Evolutionary conservation across 2,797 vertebrate species (phyloP).

Genomic region (Xenentodon cancila): DNA sequence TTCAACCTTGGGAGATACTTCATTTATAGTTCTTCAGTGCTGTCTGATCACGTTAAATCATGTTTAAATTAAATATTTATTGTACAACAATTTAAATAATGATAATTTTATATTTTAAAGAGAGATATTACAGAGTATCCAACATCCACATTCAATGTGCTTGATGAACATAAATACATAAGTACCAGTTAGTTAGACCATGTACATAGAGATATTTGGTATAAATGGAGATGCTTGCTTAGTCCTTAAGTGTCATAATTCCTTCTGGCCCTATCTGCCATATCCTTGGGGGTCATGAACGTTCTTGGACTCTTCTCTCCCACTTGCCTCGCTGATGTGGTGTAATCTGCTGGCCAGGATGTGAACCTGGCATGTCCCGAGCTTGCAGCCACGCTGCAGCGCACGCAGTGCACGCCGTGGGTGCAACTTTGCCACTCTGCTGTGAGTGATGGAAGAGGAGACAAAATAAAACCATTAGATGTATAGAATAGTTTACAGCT

Average conservation of each 20-base stretch:
- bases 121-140: conserved; percentile 23
- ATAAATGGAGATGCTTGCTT: conserved; percentile 17
- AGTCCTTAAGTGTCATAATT: conserved; percentile 24
- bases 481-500: neutral
- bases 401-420: conserved; percentile 58
- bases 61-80: conserved; percentile 67
- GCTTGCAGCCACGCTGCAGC: conserved; percentile 77
- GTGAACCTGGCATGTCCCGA: conserved; percentile 86
- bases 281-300: conserved; percentile 81
- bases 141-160: conserved; percentile 32
- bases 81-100: conserved; percentile 69
- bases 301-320: conserved; percentile 78
- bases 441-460: conserved; percentile 27
- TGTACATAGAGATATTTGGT: conserved; percentile 34
- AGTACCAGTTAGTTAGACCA: conserved; percentile 67
- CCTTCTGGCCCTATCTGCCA: conserved; percentile 70
- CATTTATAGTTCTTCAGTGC: too few species aligned
- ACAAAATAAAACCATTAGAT: neutral
- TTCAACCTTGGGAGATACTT: too few species aligned
- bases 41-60: neutral
- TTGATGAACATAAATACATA: conserved; percentile 42
- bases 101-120: conserved; percentile 18
- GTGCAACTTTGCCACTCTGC: conserved; percentile 43
- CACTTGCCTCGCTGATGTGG: conserved; percentile 72
- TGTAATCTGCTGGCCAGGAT: conserved; percentile 84